A percentile compares a stretch with the other conserved stretches of the same genome.
Evolutionary conservation across 1,140 invertebrate genomes (phyloP).

Genomic region (Diachasma alloeum): DNA sequence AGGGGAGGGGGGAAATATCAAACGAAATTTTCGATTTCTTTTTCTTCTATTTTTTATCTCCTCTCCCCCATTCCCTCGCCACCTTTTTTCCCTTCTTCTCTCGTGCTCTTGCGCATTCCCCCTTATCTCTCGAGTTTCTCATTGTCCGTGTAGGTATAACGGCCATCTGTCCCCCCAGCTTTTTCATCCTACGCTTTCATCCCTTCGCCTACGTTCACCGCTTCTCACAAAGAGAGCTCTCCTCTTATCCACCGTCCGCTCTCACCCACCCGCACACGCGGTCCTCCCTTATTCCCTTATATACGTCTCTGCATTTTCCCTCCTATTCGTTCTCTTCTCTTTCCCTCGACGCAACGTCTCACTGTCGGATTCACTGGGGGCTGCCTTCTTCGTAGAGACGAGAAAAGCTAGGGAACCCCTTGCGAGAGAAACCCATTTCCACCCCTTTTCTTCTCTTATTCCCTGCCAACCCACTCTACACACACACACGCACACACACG

Average conservation of each 20-base stretch:
- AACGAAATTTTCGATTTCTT: conserved; percentile 6
- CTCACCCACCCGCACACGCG: conserved; percentile 33
- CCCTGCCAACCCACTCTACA: not conserved
- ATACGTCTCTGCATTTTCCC: conserved; percentile 12
- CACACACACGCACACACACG: not conserved
- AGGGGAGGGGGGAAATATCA: not conserved
- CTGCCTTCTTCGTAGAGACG: not conserved
- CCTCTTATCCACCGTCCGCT: conserved; percentile 33
- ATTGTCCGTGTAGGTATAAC: conserved; percentile 57
- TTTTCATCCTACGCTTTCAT: conserved; percentile 59
- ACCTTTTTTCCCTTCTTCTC: not conserved
- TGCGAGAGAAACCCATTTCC: conserved; percentile 31
- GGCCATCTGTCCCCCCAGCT: conserved; percentile 62
- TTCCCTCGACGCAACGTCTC: not conserved
- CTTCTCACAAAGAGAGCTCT: conserved; percentile 49
- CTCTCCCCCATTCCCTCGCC: not conserved
- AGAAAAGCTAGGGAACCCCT: conserved; percentile 25
- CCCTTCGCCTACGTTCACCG: conserved; percentile 39
- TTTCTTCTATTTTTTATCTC: not conserved
- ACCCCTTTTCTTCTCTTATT: conserved; percentile 31
- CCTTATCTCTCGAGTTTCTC: conserved; percentile 65
- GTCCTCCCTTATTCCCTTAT: conserved; percentile 16
- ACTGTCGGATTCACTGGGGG: not conserved
- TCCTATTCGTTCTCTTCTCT: not conserved
- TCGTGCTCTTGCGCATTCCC: conserved; percentile 33